Percentiles rank a stretch among this genome's conserved stretches.
Evolutionary conservation across 2,113 vertebrate species (phyloP).

Genomic region (Enhydra lutris): DNA sequence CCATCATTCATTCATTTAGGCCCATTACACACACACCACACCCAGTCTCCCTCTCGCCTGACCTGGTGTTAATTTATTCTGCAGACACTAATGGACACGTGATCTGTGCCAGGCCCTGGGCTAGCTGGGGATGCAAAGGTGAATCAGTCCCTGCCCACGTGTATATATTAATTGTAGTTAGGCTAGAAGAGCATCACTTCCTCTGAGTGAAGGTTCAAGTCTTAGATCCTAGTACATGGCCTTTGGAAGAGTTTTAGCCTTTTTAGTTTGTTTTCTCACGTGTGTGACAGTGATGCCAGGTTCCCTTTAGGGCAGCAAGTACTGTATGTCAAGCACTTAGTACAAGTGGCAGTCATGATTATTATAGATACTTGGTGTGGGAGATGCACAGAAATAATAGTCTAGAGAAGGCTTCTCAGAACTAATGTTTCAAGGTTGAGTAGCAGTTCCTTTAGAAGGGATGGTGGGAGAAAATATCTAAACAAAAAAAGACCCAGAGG

Average conservation of each 20-base stretch:
- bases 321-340: not conserved
- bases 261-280: not conserved
- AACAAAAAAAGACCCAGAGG: not conserved
- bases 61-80: not conserved
- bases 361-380: not conserved
- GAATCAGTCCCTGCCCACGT: not conserved
- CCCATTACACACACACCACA: not conserved
- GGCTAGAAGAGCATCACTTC: not conserved
- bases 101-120: not conserved
- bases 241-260: not conserved
- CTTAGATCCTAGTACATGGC: not conserved
- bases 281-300: not conserved
- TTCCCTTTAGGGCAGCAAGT: not conserved
- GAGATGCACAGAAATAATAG: not conserved
- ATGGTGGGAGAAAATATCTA: not conserved
- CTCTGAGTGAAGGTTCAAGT: not conserved
- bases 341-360: not conserved
- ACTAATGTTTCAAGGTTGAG: not conserved
- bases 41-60: not conserved
- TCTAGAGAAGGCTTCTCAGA: not conserved
- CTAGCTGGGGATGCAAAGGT: not conserved
- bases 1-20: not conserved
- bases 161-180: not conserved
- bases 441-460: not conserved
- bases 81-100: not conserved